phyloP scores from a whole-genome alignment of 2,113 vertebrate species.

The Pica pica region DNA sequence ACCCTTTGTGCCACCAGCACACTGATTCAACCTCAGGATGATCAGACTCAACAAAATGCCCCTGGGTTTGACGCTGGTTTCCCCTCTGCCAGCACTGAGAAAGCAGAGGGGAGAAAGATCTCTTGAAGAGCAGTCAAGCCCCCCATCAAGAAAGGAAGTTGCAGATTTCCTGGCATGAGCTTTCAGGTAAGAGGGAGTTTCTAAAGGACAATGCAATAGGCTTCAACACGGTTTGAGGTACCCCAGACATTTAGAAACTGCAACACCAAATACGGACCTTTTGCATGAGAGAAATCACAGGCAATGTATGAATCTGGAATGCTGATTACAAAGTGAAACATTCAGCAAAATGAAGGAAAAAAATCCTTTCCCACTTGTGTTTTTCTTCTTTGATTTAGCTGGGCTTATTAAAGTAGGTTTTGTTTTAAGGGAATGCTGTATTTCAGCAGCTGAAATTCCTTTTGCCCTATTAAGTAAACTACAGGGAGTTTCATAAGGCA shows the following conservation, averaged over 20 bases:
- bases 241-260: not conserved
- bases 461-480: conserved; percentile 52
- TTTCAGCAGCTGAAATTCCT: conserved; percentile 34
- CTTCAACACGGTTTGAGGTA: not conserved
- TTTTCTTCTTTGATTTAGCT: conserved; percentile 11
- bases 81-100: not conserved
- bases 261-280: not conserved
- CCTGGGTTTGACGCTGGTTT: not conserved
- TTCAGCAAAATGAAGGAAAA: not conserved
- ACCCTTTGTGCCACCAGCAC: not conserved
- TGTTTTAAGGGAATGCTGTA: not conserved
- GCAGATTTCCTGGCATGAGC: not conserved
- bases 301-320: not conserved
- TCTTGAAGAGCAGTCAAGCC: not conserved
- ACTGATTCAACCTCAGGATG: not conserved
- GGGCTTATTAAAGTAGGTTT: conserved; percentile 6
- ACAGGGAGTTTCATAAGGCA: conserved; percentile 12
- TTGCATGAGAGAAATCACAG: not conserved
- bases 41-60: not conserved
- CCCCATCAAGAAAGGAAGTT: not conserved
- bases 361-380: not conserved
- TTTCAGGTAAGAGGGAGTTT: not conserved
- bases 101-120: not conserved
- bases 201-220: not conserved
- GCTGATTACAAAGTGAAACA: not conserved